These are phyloP conservation scores for Xenentodon cancila DNA, from an alignment of 2,797 vertebrate genomes.

Conservation along the genomic window DNA sequence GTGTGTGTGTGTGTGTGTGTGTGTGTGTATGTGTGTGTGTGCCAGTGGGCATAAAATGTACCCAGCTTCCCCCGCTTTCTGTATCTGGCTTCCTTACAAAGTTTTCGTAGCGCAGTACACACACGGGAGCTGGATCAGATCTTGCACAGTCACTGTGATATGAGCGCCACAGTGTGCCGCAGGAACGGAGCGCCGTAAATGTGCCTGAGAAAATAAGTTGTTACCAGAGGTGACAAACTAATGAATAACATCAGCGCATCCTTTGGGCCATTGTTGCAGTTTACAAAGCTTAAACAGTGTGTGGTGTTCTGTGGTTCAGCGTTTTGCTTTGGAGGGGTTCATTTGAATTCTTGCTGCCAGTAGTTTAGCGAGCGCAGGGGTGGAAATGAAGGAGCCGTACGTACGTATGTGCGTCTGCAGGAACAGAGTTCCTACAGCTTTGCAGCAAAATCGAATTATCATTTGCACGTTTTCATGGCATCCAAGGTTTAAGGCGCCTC, in stretches of 20 bases:
- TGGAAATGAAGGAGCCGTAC: too few species aligned
- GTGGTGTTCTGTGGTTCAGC: background rate
- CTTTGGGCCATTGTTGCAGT: conserved; percentile 14
- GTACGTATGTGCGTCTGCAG: too few species aligned
- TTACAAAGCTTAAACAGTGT: too few species aligned
- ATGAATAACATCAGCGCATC: conserved; percentile 25
- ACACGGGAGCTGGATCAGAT: conserved; percentile 51
- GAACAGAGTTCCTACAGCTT: too few species aligned
- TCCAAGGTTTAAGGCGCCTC: too few species aligned
- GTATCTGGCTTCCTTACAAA: conserved; percentile 46
- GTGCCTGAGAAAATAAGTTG: conserved; percentile 25
- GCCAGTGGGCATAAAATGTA: conserved; percentile 74
- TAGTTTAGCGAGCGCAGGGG: too few species aligned
- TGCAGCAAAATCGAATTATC: too few species aligned
- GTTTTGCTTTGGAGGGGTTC: background rate
- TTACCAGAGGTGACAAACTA: conserved; percentile 50
- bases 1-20: too few species aligned
- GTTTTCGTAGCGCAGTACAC: conserved; percentile 33
- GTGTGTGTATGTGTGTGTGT: conserved; percentile 14
- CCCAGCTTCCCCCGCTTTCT: conserved; percentile 48
- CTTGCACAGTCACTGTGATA: conserved; percentile 67
- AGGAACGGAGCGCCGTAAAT: conserved; percentile 27
- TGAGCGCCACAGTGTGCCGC: conserved; percentile 16
- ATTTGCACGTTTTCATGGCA: too few species aligned
- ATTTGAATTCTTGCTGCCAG: conserved; percentile 1